Percentiles rank a stretch among this genome's conserved stretches.
These are phyloP conservation scores for Delphinapterus leucas DNA, from an alignment of 2,113 vertebrate species.

Conservation along the genomic window DNA sequence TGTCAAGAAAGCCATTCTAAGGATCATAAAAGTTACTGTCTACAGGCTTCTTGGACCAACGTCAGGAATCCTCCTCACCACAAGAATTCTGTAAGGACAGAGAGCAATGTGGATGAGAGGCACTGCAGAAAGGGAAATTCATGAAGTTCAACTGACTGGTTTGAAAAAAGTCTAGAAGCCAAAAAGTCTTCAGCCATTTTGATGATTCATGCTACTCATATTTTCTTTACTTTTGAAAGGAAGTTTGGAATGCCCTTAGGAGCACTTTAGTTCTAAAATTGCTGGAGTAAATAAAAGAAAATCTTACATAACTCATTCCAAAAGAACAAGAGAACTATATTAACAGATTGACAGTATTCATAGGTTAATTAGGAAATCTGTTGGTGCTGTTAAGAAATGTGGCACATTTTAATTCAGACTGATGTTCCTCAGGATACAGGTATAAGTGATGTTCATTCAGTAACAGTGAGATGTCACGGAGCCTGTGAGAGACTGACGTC, in stretches of 20 bases:
- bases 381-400: constrained; percentile 49
- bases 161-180: not conserved
- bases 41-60: not conserved
- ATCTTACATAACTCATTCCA: constrained; percentile 53
- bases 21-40: not conserved
- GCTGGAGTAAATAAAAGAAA: constrained; percentile 56
- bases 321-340: constrained; percentile 61
- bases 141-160: not conserved
- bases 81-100: not conserved
- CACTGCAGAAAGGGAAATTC: not conserved
- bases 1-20: not conserved
- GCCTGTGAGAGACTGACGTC: not conserved
- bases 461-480: not conserved
- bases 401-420: constrained; percentile 60
- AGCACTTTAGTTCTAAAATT: constrained; percentile 16
- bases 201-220: not conserved
- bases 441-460: constrained; percentile 30
- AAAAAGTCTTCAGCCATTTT: not conserved
- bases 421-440: constrained; percentile 50
- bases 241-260: constrained; percentile 15
- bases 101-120: not conserved
- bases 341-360: constrained; percentile 69
- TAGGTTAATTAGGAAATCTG: constrained; percentile 72
- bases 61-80: not conserved
- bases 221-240: constrained; percentile 49